Evolutionary conservation across 2,113 vertebrate genomes (phyloP).

Genomic region (Poeciliopsis turrubarensis): DNA sequence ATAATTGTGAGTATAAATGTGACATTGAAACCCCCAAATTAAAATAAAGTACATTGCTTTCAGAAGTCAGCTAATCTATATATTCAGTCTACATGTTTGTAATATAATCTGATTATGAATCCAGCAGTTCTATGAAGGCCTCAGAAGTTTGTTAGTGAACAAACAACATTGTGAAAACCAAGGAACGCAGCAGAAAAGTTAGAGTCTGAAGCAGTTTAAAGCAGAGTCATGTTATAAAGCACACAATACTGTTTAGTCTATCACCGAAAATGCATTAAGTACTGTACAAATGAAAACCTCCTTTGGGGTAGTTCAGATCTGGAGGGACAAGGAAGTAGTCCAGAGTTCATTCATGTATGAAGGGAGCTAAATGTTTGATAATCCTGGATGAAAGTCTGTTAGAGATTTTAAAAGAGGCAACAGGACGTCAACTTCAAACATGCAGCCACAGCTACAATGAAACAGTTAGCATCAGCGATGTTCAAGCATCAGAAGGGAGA

Average conservation of each 20-base stretch:
- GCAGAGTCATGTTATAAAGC: neutral
- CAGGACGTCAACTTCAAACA: neutral
- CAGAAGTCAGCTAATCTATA: neutral
- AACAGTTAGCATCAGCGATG: neutral
- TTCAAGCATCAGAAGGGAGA: neutral
- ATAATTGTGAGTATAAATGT: too few species aligned
- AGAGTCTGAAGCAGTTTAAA: neutral
- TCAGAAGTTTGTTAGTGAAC: neutral
- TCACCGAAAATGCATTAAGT: neutral
- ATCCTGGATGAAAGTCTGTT: neutral
- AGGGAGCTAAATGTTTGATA: neutral
- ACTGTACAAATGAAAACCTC: neutral
- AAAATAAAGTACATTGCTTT: neutral
- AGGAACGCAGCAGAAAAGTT: neutral
- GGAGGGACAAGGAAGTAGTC: neutral
- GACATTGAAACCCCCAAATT: neutral
- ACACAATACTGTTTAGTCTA: neutral
- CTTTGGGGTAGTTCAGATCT: neutral
- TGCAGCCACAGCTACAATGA: neutral
- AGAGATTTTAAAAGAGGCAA: neutral
- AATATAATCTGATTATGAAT: neutral
- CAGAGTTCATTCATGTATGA: neutral
- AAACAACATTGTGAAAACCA: neutral
- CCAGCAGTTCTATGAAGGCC: neutral
- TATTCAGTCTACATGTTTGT: neutral